Evolutionary conservation across 2,888 invertebrate genomes (phyloP).

Genomic region (Melanargia galathea): DNA sequence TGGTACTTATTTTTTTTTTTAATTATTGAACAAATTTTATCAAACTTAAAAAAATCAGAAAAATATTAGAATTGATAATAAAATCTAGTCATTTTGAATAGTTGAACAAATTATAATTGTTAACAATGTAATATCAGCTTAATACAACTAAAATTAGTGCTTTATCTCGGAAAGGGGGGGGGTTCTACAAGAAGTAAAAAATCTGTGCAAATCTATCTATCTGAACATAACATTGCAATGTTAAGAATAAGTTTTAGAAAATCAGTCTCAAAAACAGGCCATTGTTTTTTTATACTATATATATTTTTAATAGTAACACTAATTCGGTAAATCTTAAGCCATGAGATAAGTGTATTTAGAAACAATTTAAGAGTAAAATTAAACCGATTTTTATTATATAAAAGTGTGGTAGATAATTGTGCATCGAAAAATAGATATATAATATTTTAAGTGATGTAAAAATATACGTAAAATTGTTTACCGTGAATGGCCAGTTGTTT

Average conservation of each 20-base stretch:
- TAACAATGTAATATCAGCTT: too few species aligned
- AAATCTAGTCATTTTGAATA: too few species aligned
- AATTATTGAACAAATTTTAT: background rate
- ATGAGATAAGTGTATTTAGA: conserved; percentile 34
- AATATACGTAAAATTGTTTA: conserved; percentile 10
- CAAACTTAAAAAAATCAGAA: background rate
- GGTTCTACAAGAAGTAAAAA: background rate
- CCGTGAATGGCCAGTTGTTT: conserved; percentile 3
- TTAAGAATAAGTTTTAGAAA: conserved; percentile 76
- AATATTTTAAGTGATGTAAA: conserved; percentile 13
- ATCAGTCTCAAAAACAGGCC: conserved; percentile 82
- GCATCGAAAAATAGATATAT: conserved; percentile 26
- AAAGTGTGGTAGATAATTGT: conserved; percentile 17
- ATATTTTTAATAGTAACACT: conserved; percentile 55
- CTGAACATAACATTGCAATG: conserved; percentile 46
- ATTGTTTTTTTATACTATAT: conserved; percentile 63
- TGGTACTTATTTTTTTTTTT: background rate
- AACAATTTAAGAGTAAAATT: conserved; percentile 20
- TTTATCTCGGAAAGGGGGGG: background rate
- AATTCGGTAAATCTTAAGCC: conserved; percentile 46
- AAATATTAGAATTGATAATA: background rate
- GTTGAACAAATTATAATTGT: too few species aligned
- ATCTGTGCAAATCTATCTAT: conserved; percentile 24
- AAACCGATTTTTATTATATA: conserved; percentile 3
- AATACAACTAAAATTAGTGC: too few species aligned